A percentile compares a stretch with the other conserved stretches of the same genome.
Evolutionary conservation across 2,888 invertebrate genomes (phyloP).

Genomic region (Pomacea canaliculata): DNA sequence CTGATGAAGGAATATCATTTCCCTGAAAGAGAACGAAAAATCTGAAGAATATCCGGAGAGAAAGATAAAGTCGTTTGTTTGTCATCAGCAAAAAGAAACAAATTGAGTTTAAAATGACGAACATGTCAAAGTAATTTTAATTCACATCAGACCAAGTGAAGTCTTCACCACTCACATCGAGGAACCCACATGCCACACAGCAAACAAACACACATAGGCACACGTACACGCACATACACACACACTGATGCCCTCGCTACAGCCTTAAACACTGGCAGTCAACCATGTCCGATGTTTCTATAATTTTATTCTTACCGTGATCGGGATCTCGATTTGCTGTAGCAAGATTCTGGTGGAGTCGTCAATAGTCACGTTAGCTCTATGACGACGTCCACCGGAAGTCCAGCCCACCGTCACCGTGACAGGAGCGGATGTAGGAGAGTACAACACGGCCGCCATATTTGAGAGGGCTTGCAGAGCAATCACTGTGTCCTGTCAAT

Average conservation of each 20-base stretch:
- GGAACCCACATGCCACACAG: neutral
- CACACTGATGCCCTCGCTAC: neutral
- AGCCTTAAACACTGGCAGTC: too few species aligned
- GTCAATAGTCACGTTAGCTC: conserved; percentile 44
- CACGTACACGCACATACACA: neutral
- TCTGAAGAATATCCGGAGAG: too few species aligned
- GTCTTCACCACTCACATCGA: neutral
- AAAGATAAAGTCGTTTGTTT: too few species aligned
- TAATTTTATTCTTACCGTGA: neutral
- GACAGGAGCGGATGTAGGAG: conserved; percentile 45
- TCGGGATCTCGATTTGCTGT: conserved; percentile 58
- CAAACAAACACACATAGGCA: too few species aligned
- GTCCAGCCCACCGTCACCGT: conserved; percentile 42
- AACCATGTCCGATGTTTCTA: too few species aligned
- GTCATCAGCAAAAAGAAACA: too few species aligned
- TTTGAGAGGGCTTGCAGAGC: conserved; percentile 68
- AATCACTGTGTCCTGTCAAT: conserved; percentile 67
- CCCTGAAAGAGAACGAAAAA: neutral
- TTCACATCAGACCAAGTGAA: neutral
- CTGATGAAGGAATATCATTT: neutral
- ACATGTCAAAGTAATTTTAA: neutral
- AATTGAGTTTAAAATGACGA: neutral
- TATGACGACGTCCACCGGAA: conserved; percentile 23
- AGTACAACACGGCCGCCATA: conserved; percentile 55
- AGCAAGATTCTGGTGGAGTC: conserved; percentile 61